Conservation (phyloP, 37 sponge, comb jelly and placozoan species). For the Agelas oroides region DNA sequence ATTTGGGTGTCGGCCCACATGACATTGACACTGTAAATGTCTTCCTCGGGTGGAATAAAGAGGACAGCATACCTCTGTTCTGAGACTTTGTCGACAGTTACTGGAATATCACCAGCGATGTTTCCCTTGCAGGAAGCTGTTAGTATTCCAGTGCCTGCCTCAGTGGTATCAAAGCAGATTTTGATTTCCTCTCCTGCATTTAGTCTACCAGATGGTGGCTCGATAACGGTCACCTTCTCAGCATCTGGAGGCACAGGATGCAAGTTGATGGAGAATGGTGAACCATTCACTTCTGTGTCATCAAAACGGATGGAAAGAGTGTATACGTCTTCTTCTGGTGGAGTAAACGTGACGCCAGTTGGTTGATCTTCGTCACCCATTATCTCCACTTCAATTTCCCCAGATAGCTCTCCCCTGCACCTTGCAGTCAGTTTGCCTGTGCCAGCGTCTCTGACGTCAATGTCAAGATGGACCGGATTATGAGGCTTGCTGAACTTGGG, state of each 20-base stretch:
- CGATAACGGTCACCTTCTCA: background rate
- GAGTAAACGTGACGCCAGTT: slow-evolving; percentile 30
- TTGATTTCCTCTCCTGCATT: slow-evolving; percentile 17
- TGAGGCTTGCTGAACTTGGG: background rate
- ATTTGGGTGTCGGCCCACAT: slow-evolving; percentile 44
- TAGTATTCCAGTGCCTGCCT: slow-evolving; percentile 59
- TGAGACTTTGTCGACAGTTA: slow-evolving; percentile 9
- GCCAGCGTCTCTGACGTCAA: slow-evolving; percentile 53
- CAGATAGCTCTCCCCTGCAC: slow-evolving; percentile 27
- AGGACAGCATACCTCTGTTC: slow-evolving; percentile 4
- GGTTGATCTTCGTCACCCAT: background rate
- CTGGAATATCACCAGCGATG: slow-evolving; percentile 39
- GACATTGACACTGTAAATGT: slow-evolving; percentile 52
- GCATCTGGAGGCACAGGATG: slow-evolving; percentile 37
- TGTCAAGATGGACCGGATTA: slow-evolving; percentile 5
- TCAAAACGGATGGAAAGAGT: slow-evolving; percentile 28
- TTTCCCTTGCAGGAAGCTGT: slow-evolving; percentile 55
- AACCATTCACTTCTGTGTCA: slow-evolving; percentile 45
- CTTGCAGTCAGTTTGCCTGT: slow-evolving; percentile 41
- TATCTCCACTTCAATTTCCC: slow-evolving; percentile 10
- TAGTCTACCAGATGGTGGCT: slow-evolving; percentile 6
- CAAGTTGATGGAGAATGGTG: slow-evolving; percentile 46
- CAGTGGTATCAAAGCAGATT: slow-evolving; percentile 30
- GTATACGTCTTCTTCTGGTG: slow-evolving; percentile 55
- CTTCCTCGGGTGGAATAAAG: slow-evolving; percentile 50